Evolutionary conservation across 2,888 invertebrate species (phyloP).

Genomic region (Heliothis peltigera): DNA sequence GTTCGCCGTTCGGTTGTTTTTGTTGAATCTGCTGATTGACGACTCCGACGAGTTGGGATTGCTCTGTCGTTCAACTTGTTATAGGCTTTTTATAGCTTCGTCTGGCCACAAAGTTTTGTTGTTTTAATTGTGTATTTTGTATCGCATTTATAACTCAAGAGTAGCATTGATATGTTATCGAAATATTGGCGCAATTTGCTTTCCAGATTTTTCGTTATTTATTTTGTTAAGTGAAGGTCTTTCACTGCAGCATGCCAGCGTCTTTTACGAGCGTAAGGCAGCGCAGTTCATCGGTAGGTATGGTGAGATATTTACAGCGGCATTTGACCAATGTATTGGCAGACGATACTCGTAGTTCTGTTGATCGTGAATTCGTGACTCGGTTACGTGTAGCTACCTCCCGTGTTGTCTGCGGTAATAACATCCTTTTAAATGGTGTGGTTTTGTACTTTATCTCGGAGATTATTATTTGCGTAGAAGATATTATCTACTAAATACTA

Average conservation of each 20-base stretch:
- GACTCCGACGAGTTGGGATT: slow-evolving; percentile 65
- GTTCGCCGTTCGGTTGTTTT: slow-evolving; percentile 61
- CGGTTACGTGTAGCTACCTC: slow-evolving; percentile 21
- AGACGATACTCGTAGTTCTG: slow-evolving; percentile 52
- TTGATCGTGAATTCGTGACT: slow-evolving; percentile 47
- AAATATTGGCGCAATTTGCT: neutral
- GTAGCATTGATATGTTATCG: slow-evolving; percentile 1
- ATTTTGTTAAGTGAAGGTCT: slow-evolving; percentile 7
- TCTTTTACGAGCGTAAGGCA: slow-evolving; percentile 38
- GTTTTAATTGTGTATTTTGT: slow-evolving; percentile 50
- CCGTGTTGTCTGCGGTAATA: neutral
- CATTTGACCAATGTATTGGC: slow-evolving; percentile 51
- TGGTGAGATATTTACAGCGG: slow-evolving; percentile 47
- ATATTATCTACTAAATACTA: no score
- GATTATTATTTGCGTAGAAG: neutral
- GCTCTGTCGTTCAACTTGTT: slow-evolving; percentile 62
- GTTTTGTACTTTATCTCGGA: slow-evolving; percentile 3
- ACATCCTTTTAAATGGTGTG: slow-evolving; percentile 5
- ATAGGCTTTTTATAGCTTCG: slow-evolving; percentile 54
- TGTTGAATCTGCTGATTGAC: slow-evolving; percentile 67
- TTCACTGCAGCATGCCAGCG: slow-evolving; percentile 15
- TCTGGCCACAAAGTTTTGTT: slow-evolving; percentile 48
- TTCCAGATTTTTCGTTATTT: neutral
- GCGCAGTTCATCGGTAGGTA: slow-evolving; percentile 51
- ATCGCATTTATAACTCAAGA: slow-evolving; percentile 15